Conservation (phyloP, 2,113 vertebrate species). For the Cinclus mexicanus region DNA sequence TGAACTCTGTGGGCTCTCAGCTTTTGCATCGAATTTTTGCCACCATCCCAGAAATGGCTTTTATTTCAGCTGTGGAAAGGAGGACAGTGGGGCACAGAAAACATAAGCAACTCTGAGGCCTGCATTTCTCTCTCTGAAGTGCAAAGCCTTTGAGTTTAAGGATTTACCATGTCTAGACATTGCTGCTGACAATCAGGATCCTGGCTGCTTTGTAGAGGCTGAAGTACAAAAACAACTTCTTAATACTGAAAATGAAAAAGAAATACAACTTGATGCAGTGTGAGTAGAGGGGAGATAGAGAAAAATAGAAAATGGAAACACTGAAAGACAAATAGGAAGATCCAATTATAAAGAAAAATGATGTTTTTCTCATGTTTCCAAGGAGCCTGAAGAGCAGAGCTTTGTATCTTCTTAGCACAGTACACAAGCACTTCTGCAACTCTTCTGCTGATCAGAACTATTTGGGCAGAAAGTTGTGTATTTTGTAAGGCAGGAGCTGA, state of each 20-base stretch:
- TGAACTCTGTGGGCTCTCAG: neutral
- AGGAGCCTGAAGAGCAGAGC: neutral
- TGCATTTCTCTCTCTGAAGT: neutral
- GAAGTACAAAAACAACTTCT: neutral
- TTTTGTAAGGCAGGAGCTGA: neutral
- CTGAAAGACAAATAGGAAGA: neutral
- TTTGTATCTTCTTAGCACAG: neutral
- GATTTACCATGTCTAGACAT: slow-evolving; percentile 40
- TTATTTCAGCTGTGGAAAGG: neutral
- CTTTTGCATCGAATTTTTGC: neutral
- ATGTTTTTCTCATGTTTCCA: neutral
- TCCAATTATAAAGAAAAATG: slow-evolving; percentile 10
- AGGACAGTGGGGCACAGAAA: neutral
- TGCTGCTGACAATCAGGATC: neutral
- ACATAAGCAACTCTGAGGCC: rapidly evolving
- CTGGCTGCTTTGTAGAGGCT: neutral
- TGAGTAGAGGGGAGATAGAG: neutral
- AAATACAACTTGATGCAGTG: neutral
- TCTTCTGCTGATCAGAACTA: slow-evolving; percentile 19
- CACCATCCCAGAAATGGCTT: neutral
- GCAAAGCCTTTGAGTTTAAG: slow-evolving; percentile 26
- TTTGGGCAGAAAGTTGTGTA: neutral
- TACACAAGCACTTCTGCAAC: neutral
- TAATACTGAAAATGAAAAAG: neutral
- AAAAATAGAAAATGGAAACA: neutral